Conservation (phyloP, 1,140 invertebrate genomes). For the Octopus bimaculoides region DNA sequence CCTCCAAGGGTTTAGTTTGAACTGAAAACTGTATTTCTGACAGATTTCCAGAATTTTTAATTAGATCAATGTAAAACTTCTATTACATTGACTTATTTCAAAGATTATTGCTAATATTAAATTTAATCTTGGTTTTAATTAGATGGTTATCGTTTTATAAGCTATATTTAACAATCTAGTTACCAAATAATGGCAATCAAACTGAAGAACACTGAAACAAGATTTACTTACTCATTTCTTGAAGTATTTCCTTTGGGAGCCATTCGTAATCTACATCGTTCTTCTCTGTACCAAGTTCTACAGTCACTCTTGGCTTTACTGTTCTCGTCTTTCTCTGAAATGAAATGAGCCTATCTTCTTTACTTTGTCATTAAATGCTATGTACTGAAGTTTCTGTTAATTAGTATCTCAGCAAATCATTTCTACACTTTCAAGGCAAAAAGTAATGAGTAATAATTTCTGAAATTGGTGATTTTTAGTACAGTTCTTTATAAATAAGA, state of each 20-base stretch:
- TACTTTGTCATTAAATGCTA: too few relatives aligned
- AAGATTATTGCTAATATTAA: slow-evolving; percentile 5
- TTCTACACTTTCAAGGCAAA: too few relatives aligned
- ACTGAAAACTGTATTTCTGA: neutral
- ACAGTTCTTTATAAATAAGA: too few relatives aligned
- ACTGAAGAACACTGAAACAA: neutral
- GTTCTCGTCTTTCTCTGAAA: slow-evolving; percentile 48
- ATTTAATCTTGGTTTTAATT: neutral
- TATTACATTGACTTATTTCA: slow-evolving; percentile 10
- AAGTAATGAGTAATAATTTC: too few relatives aligned
- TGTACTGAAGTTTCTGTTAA: too few relatives aligned
- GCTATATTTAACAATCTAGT: neutral
- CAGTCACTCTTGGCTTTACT: slow-evolving; percentile 66
- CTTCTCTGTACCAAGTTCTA: slow-evolving; percentile 74
- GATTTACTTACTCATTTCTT: slow-evolving; percentile 39
- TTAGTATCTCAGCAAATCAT: too few relatives aligned
- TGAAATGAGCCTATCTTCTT: neutral
- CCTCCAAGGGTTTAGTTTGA: neutral
- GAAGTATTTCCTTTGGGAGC: slow-evolving; percentile 80
- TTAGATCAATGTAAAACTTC: neutral
- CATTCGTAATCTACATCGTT: slow-evolving; percentile 95
- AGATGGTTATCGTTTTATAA: neutral
- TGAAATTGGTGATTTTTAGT: too few relatives aligned
- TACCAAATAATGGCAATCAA: neutral
- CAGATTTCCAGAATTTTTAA: slow-evolving; percentile 5